Percentiles rank a stretch among this genome's conserved stretches.
These are phyloP conservation scores for Vesta saturnalis DNA, from an alignment of 2,888 invertebrate genomes.

Conservation along the genomic window DNA sequence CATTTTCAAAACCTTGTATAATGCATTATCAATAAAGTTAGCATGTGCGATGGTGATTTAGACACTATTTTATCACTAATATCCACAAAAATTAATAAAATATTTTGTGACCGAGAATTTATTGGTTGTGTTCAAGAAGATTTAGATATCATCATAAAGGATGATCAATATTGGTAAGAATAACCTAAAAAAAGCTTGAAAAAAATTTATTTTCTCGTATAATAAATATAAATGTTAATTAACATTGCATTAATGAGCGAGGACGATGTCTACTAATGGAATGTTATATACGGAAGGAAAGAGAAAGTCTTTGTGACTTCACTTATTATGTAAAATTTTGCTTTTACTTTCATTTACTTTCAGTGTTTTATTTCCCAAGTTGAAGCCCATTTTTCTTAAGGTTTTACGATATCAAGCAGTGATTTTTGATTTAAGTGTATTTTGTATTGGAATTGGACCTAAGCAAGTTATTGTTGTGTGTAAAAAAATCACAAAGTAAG, in stretches of 20 bases:
- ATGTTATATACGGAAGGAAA: conserved; percentile 49
- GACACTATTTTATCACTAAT: conserved; percentile 52
- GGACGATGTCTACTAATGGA: conserved; percentile 23
- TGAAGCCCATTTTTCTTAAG: conserved; percentile 55
- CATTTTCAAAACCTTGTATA: conserved; percentile 23
- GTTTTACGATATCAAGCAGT: conserved; percentile 54
- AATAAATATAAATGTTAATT: too few relatives aligned
- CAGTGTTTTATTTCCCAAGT: conserved; percentile 51
- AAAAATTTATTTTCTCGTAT: conserved; percentile 2
- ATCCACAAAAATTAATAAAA: conserved; percentile 53
- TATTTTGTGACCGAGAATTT: conserved; percentile 55
- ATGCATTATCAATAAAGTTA: conserved; percentile 13
- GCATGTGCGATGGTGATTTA: conserved; percentile 50
- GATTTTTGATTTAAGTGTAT: conserved; percentile 44
- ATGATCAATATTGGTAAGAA: conserved; percentile 49
- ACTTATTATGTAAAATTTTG: conserved; percentile 60
- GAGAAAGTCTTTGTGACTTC: conserved; percentile 61
- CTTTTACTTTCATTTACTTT: conserved; percentile 61
- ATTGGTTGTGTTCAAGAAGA: conserved; percentile 53
- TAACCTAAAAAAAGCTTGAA: conserved; percentile 9
- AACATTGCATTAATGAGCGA: conserved; percentile 20
- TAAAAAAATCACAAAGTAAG: conserved; percentile 32
- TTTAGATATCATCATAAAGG: conserved; percentile 50
- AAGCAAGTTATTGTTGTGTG: conserved; percentile 28
- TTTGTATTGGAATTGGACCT: conserved; percentile 28